phyloP scores from a whole-genome alignment of 1,140 invertebrate species.

The Conus ventricosus region DNA sequence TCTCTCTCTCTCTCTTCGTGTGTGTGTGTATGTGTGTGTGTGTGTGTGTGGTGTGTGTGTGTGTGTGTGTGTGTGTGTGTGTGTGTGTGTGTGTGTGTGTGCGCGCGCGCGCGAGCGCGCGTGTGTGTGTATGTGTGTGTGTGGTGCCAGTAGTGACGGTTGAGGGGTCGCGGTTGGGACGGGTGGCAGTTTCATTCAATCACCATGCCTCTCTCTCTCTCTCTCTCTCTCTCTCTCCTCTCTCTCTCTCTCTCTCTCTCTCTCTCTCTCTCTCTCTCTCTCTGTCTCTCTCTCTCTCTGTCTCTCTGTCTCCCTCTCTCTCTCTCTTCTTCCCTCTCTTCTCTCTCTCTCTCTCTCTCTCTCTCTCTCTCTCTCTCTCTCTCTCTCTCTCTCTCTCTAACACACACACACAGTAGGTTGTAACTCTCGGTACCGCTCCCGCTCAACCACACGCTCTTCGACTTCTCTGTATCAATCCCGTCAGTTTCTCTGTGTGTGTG shows the following conservation, averaged over 20 bases:
- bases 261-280: background rate
- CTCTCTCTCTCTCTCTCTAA: background rate
- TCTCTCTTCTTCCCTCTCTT: background rate
- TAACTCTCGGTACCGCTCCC: no score
- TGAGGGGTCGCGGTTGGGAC: no score
- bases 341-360: background rate
- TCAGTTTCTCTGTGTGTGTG: no score
- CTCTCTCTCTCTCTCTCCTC: background rate
- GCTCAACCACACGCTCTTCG: no score
- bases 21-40: background rate
- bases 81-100: background rate
- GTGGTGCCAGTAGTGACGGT: no score
- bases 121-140: background rate
- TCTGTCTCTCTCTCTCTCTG: background rate
- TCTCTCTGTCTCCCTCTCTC: background rate
- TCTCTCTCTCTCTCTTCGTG: background rate
- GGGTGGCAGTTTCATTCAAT: no score
- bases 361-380: background rate
- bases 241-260: background rate
- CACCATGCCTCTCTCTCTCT: background rate
- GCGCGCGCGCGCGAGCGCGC: no score
- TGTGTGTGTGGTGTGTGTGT: no score
- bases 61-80: conserved; percentile 1
- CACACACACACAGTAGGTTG: no score
- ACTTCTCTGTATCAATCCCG: no score